A percentile compares a stretch with the other conserved stretches of the same genome.
Evolutionary conservation across 2,797 vertebrate species (phyloP).

Genomic region (Pangasius larnaudii): DNA sequence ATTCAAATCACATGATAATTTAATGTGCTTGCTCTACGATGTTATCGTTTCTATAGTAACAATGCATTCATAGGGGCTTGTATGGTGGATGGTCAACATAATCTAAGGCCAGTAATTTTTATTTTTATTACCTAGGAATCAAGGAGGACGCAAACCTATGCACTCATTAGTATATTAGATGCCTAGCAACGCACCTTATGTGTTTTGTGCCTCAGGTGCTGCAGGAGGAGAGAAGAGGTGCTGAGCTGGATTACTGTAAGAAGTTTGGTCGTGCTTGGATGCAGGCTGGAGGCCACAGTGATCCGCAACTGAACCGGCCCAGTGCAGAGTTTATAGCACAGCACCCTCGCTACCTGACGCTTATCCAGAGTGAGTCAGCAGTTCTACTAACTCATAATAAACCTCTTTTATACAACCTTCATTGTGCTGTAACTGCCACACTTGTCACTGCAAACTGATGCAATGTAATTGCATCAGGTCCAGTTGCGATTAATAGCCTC

Average conservation of each 20-base stretch:
- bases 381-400: background rate
- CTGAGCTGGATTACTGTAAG: conserved; percentile 93
- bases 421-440: background rate
- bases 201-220: conserved; percentile 72
- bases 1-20: background rate
- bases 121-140: background rate
- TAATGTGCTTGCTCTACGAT: background rate
- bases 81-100: background rate
- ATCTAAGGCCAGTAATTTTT: background rate
- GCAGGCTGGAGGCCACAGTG: conserved; percentile 79
- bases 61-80: background rate
- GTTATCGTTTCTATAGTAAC: background rate
- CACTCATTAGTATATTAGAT: background rate
- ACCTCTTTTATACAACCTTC: background rate
- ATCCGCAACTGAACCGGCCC: conserved; percentile 71
- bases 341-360: conserved; percentile 83
- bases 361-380: conserved; percentile 84
- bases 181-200: background rate
- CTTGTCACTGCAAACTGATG: background rate
- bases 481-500: background rate
- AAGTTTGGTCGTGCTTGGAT: conserved; percentile 88
- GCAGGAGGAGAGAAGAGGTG: conserved; percentile 82
- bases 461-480: background rate
- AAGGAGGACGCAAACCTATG: background rate
- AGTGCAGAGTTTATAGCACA: conserved; percentile 77